These are phyloP conservation scores for Gopherus flavomarginatus DNA, from an alignment of 2,113 vertebrate genomes.

Conservation along the genomic window DNA sequence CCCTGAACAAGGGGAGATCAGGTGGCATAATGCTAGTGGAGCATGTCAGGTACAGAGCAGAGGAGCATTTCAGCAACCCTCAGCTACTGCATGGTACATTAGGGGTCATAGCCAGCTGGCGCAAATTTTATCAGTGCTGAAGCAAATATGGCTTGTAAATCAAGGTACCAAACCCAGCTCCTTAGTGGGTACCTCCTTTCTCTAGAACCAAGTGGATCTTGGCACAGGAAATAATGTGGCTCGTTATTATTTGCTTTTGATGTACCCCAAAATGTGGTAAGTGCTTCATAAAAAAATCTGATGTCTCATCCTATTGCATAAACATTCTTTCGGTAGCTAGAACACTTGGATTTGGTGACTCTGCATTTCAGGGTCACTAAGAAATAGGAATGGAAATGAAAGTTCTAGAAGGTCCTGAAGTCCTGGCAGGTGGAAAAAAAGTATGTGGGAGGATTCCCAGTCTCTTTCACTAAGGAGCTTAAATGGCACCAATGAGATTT, in stretches of 20 bases:
- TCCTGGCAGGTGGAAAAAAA: not conserved
- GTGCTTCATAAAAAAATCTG: not conserved
- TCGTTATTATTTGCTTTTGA: not conserved
- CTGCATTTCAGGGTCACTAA: not conserved
- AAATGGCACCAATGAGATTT: not conserved
- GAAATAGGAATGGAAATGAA: not conserved
- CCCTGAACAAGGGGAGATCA: not conserved
- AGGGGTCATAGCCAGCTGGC: not conserved
- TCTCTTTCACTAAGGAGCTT: not conserved
- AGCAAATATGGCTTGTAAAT: not conserved
- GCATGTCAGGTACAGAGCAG: not conserved
- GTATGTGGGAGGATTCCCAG: fast-evolving
- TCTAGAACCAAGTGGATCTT: not conserved
- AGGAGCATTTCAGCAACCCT: not conserved
- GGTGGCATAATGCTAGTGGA: not conserved
- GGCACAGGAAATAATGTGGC: not conserved
- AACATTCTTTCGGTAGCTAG: fast-evolving
- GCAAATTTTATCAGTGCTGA: not conserved
- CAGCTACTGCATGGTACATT: not conserved
- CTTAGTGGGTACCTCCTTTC: not conserved
- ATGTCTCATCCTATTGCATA: not conserved
- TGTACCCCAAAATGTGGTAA: not conserved
- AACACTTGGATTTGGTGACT: not conserved
- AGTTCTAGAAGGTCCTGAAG: not conserved
- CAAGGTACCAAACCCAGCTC: not conserved